Conservation (phyloP, 2,888 invertebrate species). For the Epistrophella euchroma region DNA sequence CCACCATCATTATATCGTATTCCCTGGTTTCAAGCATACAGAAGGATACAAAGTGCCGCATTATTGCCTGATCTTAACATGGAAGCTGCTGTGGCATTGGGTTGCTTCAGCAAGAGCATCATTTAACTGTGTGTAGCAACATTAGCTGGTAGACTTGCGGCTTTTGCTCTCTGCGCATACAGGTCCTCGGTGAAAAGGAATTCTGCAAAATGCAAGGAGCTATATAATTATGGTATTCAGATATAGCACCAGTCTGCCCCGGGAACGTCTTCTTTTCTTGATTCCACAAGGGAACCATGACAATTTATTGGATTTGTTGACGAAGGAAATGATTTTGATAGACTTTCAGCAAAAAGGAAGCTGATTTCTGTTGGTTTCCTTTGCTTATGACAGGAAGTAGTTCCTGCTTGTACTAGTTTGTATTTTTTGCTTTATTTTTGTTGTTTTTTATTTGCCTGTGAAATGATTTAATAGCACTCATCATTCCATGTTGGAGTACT, state of each 20-base stretch:
- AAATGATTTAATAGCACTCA: constrained; percentile 43
- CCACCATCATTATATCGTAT: constrained; percentile 8
- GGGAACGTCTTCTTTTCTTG: constrained; percentile 26
- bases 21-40: constrained; percentile 11
- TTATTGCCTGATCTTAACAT: constrained; percentile 69
- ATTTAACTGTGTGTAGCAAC: constrained; percentile 73
- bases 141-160: constrained; percentile 74
- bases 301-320: constrained; percentile 76
- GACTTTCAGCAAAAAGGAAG: constrained; percentile 70
- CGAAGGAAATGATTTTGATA: constrained; percentile 76
- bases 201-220: constrained; percentile 36
- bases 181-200: constrained; percentile 12
- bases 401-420: constrained; percentile 35
- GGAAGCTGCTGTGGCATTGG: constrained; percentile 51
- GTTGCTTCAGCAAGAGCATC: constrained; percentile 60
- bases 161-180: constrained; percentile 61
- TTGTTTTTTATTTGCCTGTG: constrained; percentile 12
- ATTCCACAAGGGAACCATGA: constrained; percentile 67
- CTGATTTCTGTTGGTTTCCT: constrained; percentile 61
- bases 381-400: constrained; percentile 67
- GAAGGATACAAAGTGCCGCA: constrained; percentile 53
- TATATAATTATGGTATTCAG: not conserved
- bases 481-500: constrained; percentile 4
- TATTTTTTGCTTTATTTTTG: constrained; percentile 9
- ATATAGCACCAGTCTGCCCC: constrained; percentile 50